Percentiles rank a stretch among this genome's conserved stretches.
phyloP scores from a whole-genome alignment of 2,888 invertebrate species.

The Drosophila setosimentum region DNA sequence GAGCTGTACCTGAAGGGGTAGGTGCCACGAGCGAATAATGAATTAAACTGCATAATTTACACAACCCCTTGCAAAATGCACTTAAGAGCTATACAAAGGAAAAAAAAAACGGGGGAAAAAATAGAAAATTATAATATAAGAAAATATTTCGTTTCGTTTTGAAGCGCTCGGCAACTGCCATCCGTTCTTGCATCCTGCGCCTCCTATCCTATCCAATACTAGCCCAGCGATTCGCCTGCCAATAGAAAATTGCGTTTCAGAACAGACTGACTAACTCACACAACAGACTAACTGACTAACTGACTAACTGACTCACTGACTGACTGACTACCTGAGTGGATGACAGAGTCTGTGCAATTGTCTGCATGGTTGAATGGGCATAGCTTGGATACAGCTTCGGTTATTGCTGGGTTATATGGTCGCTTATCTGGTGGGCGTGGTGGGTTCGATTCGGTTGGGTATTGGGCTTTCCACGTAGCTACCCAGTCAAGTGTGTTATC shows the following conservation, averaged over 20 bases:
- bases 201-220: background rate
- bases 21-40: slow-evolving; percentile 47
- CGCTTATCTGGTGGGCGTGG: background rate
- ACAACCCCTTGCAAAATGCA: slow-evolving; percentile 74
- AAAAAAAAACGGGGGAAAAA: slow-evolving; percentile 37
- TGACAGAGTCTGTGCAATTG: slow-evolving; percentile 65
- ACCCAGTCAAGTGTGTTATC: slow-evolving; percentile 75
- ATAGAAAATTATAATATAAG: slow-evolving; percentile 43
- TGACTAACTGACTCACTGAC: background rate
- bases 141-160: slow-evolving; percentile 48
- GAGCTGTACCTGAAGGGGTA: slow-evolving; percentile 6
- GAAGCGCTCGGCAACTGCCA: slow-evolving; percentile 21
- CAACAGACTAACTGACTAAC: slow-evolving; percentile 15
- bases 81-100: slow-evolving; percentile 57
- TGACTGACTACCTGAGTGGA: slow-evolving; percentile 11
- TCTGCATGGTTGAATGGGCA: slow-evolving; percentile 71
- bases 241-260: slow-evolving; percentile 72
- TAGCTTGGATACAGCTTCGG: slow-evolving; percentile 45
- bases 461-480: slow-evolving; percentile 5
- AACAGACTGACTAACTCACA: slow-evolving; percentile 53
- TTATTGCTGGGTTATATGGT: slow-evolving; percentile 22
- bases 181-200: slow-evolving; percentile 28
- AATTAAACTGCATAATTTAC: slow-evolving; percentile 81
- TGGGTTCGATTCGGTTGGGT: background rate
- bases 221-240: slow-evolving; percentile 60